Evolutionary conservation across 2,888 invertebrate species (phyloP).

Genomic region (Diarsia mendica): DNA sequence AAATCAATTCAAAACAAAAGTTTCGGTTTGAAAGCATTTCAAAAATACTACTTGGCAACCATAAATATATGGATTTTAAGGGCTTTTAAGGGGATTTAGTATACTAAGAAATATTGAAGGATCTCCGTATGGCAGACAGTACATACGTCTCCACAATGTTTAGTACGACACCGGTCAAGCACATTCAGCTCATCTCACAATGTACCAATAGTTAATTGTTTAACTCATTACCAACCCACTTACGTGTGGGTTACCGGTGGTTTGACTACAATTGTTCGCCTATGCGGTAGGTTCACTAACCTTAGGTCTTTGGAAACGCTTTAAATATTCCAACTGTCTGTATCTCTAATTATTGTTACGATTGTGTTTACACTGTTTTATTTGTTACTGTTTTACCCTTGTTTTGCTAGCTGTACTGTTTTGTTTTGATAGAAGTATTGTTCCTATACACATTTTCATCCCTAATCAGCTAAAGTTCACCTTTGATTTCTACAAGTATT

Average conservation of each 20-base stretch:
- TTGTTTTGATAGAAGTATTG: conserved; percentile 1
- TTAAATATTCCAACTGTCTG: conserved; percentile 58
- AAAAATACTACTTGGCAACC: not conserved
- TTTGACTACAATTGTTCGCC: conserved; percentile 71
- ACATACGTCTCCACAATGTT: conserved; percentile 17
- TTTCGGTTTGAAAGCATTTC: not conserved
- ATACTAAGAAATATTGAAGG: no score
- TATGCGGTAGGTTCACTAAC: conserved; percentile 72
- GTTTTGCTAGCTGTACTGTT: not conserved
- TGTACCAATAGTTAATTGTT: conserved; percentile 67
- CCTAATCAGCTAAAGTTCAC: not conserved
- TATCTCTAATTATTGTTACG: conserved; percentile 48
- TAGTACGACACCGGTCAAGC: conserved; percentile 38
- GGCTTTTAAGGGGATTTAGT: no score
- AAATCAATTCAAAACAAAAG: not conserved
- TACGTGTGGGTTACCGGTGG: conserved; percentile 61
- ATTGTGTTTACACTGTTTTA: conserved; percentile 27
- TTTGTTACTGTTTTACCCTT: conserved; percentile 22
- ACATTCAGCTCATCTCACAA: conserved; percentile 55
- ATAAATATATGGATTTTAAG: not conserved
- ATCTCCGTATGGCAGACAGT: not conserved
- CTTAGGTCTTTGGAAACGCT: conserved; percentile 68
- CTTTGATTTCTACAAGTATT: not conserved
- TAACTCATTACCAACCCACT: conserved; percentile 71
- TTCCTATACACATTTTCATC: not conserved